Evolutionary conservation across 2,888 invertebrate genomes (phyloP).

Genomic region (Dolomedes plantarius): DNA sequence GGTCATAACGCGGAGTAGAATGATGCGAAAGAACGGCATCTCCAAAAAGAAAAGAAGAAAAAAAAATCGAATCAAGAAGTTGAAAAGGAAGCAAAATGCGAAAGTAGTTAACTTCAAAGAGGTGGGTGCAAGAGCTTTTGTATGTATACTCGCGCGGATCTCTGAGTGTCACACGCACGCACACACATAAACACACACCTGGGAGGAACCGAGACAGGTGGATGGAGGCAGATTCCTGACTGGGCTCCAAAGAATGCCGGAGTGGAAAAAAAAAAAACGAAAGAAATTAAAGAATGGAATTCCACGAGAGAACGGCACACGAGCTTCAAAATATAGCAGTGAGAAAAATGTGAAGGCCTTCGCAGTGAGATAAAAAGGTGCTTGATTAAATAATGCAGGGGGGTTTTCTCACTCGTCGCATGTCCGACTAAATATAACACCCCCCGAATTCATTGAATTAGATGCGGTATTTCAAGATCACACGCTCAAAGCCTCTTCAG

Average conservation of each 20-base stretch:
- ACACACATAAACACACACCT: background rate
- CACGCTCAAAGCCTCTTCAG: too few relatives aligned
- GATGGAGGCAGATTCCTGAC: constrained; percentile 33
- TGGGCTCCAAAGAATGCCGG: constrained; percentile 30
- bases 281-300: constrained; percentile 1
- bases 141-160: background rate
- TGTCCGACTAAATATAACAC: too few relatives aligned
- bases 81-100: background rate
- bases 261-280: background rate
- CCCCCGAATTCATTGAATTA: too few relatives aligned
- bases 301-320: background rate
- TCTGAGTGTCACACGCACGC: background rate
- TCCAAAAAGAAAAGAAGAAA: background rate
- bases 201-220: constrained; percentile 31
- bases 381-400: background rate
- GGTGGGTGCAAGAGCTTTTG: background rate
- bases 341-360: background rate
- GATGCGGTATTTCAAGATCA: too few relatives aligned
- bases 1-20: too few relatives aligned
- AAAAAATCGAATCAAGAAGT: background rate
- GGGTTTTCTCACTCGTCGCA: background rate
- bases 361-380: background rate
- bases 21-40: too few relatives aligned
- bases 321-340: constrained; percentile 10
- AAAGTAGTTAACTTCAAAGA: background rate